A percentile compares a stretch with the other conserved stretches of the same genome.
Conservation (phyloP, 2,797 vertebrate genomes). For the Eulemur mongoz region DNA sequence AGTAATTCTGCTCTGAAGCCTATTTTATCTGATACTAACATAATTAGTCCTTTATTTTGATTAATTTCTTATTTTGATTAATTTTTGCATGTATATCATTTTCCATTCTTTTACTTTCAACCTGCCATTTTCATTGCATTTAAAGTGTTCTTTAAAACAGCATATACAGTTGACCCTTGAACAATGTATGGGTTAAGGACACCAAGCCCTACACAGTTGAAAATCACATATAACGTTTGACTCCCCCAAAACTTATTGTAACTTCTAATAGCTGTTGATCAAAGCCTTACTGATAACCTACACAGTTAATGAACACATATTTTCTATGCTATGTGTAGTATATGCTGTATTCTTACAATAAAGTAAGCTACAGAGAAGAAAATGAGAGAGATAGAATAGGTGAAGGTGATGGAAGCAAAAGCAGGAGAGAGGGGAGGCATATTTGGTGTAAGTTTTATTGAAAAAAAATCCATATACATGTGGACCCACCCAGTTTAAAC, state of each 20-base stretch:
- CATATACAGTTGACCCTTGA: background rate
- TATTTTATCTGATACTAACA: background rate
- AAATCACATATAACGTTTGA: background rate
- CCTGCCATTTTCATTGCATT: background rate
- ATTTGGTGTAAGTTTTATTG: background rate
- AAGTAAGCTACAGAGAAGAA: background rate
- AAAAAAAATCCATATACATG: background rate
- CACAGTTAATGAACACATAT: background rate
- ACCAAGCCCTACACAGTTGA: background rate
- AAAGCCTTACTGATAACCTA: background rate
- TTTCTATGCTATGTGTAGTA: background rate
- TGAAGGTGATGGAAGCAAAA: background rate
- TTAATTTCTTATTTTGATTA: background rate
- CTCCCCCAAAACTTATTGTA: background rate
- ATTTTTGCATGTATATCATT: background rate
- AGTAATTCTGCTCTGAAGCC: background rate
- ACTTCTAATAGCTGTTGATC: background rate
- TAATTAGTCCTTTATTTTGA: background rate
- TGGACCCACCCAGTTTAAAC: background rate
- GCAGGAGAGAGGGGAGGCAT: background rate
- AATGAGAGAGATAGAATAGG: background rate
- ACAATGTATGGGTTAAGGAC: background rate
- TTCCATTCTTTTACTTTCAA: background rate
- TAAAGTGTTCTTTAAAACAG: background rate
- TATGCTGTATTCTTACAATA: background rate